Conservation (phyloP, 2,888 invertebrate species). For the Lamellibrachia satsuma region DNA sequence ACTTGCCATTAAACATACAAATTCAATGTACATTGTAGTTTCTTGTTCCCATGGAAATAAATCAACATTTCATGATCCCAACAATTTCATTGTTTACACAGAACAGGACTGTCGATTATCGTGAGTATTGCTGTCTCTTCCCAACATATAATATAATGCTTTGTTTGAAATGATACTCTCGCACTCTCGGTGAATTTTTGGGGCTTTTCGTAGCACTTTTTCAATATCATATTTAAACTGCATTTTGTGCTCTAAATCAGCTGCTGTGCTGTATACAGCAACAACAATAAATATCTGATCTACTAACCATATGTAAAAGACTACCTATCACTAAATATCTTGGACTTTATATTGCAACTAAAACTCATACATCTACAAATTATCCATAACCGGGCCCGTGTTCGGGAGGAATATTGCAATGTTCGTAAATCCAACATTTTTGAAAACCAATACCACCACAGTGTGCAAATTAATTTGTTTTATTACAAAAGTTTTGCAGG, state of each 20-base stretch:
- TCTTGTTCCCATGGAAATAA: slow-evolving; percentile 10
- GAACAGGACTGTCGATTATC: not conserved
- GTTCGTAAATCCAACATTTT: not conserved
- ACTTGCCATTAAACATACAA: not conserved
- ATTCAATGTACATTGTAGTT: not conserved
- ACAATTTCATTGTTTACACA: slow-evolving; percentile 12
- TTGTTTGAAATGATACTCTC: slow-evolving; percentile 2
- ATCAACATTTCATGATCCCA: not conserved
- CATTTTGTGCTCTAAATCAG: not conserved
- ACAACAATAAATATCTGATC: slow-evolving; percentile 5
- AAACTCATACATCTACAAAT: not conserved
- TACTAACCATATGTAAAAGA: not conserved
- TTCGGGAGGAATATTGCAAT: not conserved
- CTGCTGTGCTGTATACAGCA: not conserved
- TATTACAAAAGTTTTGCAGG: too few relatives aligned
- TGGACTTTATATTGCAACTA: slow-evolving; percentile 10
- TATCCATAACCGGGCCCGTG: not conserved
- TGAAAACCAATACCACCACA: too few relatives aligned
- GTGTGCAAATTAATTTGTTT: too few relatives aligned
- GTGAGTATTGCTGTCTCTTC: not conserved
- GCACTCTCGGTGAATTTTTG: not conserved
- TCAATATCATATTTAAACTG: not conserved
- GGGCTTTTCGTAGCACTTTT: not conserved
- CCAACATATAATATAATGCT: not conserved
- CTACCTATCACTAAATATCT: not conserved